Evolutionary conservation across 1,140 invertebrate genomes (phyloP), one percentile per base, ranked within the genome.

Genomic region (Drosophila cardini): DNA sequence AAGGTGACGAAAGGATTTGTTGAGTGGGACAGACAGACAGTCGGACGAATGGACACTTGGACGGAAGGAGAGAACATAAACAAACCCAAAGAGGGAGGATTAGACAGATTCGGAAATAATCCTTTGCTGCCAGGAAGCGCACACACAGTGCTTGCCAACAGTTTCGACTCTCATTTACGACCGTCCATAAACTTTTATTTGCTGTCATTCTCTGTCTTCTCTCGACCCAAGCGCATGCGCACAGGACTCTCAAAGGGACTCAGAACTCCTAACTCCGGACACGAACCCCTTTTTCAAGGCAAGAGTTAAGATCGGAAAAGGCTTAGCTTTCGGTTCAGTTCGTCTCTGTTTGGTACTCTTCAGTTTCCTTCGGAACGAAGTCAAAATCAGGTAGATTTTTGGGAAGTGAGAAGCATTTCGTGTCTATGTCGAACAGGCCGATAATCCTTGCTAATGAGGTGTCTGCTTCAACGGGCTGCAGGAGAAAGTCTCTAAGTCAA

Each of bases 81-180:
- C 76, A 75, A 76, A 71, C 62, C 30, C 53, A 46, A n/a, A 50
- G 34, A 36, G 30, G 40, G 45, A 38, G 85, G 84, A 84, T 90
- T 89, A 80, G 77, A 21, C 57, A 56, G 61, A 63, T 80, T 84
- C 85, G 68, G 80, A 89, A 90, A 89, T 89, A 89, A 89, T 89
- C 84, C 84, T 89, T 89, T 89, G 77, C 84, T 89, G 85, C 74
- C 84, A 89, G 84, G 84, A 89, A 89, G 84, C 78, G 76, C 72
- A 70, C 67, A 89, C 72, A 70, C 60, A 89, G 63, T 72, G 62
- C 45, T 10, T 8, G 60, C 69, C 26, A 26, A 43, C 61, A 34
- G 45, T 80, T 72, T 56, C 71, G 45, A 70, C 65, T 53, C 46
- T 63, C 73, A 21, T 87, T 87, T 87, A 87, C 67, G 80, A 87